Base-by-base conservation (phyloP, 2,888 invertebrate genomes). In the Eremobia ochroleuca region DNA sequence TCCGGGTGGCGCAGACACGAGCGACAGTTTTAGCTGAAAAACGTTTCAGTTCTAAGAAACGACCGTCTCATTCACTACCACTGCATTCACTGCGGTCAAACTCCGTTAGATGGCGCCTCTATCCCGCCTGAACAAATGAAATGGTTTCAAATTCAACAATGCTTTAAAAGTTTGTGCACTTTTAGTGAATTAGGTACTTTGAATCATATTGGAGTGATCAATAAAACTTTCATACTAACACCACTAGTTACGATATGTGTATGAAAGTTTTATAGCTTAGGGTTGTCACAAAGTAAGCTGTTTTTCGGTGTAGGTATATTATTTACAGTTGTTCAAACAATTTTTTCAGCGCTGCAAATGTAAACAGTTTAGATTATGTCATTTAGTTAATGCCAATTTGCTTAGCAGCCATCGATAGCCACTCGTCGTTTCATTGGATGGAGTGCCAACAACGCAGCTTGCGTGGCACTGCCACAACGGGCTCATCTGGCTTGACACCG, bases 1-100 rank as follows among this genome's bases (percentile, higher is more conserved):
- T 4, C 62, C 40, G 87, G 89, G 91, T 89, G 91, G 92, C 15
- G 81, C 21, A 5, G 25, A 75, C 43, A 89, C 85, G 66, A 78
- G 25, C 13, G 3, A 25, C 55, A 49, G 46, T 37, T 43, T 15
- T 8, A 69, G 37, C 49, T 76, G 58, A 40, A 76, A 76, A 77
- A 34, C 28, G 8, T 3, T 58, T 1, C 18, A 25, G 13, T 73
- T 71, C 49, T 49, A n/a, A 49, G 25, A 59, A 28, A 49, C 64
- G n/a, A 1, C 2, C 9, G 34, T 9, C 25, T 79, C 46, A 25
- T 11, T 28, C 62, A 55, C 55, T 43, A 8, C 34, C 28, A 13
- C 37, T 21, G 72, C 21, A 2, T 25, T 3, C 25, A 49, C 8
- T 72, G n/a, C 65, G 13, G 13, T 49, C 55, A 79, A 72, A 43